A percentile compares a stretch with the other conserved stretches of the same genome.
phyloP scores from a whole-genome alignment of 37 sponge, comb jelly and placozoan species.

The Beroe ovata region DNA sequence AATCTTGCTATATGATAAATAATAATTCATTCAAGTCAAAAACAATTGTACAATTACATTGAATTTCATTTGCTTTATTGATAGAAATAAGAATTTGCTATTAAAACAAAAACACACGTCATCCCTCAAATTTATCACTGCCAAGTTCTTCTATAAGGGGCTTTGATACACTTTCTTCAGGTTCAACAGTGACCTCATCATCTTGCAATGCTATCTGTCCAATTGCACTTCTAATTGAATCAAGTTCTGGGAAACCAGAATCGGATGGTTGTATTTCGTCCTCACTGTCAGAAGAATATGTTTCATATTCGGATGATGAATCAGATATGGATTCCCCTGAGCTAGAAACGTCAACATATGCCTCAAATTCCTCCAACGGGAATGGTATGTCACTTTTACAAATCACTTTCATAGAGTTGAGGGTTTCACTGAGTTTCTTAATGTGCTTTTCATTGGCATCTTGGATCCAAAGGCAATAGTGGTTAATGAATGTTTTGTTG shows the following conservation, averaged over 20 bases:
- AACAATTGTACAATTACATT: too few species aligned
- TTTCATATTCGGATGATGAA: neutral
- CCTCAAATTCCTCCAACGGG: slow-evolving; percentile 42
- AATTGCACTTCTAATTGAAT: neutral
- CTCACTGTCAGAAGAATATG: neutral
- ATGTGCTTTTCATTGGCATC: slow-evolving; percentile 22
- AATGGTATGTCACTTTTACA: slow-evolving; percentile 12
- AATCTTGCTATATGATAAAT: too few species aligned
- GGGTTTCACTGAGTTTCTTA: neutral
- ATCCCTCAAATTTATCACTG: too few species aligned
- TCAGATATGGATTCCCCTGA: neutral
- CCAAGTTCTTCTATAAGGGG: slow-evolving; percentile 25
- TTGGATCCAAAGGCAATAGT: slow-evolving; percentile 53
- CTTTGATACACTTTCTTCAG: neutral
- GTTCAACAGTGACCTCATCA: neutral
- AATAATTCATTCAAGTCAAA: too few species aligned
- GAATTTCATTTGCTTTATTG: too few species aligned
- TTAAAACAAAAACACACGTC: too few species aligned
- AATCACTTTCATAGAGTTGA: neutral
- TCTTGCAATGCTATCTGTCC: neutral
- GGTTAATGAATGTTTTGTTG: slow-evolving; percentile 13
- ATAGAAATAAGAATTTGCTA: too few species aligned
- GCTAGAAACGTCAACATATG: neutral
- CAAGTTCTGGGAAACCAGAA: too few species aligned
- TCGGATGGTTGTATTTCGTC: neutral